Conservation (phyloP, 2,888 invertebrate species). For the Phortica magna region DNA sequence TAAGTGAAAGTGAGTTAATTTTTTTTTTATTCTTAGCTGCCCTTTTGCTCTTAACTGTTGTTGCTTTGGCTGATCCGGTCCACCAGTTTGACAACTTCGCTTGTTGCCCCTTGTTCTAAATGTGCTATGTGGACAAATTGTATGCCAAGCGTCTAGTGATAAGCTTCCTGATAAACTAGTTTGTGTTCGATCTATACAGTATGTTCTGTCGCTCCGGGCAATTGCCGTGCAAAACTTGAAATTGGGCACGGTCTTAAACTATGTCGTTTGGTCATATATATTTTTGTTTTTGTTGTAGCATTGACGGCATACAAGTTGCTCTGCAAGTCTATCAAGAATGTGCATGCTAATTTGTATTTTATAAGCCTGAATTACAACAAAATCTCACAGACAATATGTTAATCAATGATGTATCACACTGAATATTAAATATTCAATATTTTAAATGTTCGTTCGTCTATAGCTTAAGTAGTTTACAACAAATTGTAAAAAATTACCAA, state of each 20-base stretch:
- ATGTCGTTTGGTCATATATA: background rate
- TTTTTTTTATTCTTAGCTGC: background rate
- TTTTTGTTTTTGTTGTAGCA: background rate
- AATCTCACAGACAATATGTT: too few species aligned
- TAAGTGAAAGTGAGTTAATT: conserved; percentile 23
- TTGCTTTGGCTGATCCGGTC: background rate
- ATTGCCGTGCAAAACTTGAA: background rate
- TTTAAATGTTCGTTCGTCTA: too few species aligned
- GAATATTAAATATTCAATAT: too few species aligned
- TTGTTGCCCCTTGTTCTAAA: too few species aligned
- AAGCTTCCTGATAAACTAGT: conserved; percentile 29
- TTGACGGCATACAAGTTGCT: background rate
- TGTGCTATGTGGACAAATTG: background rate
- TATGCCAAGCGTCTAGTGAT: background rate
- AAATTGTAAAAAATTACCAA: too few species aligned
- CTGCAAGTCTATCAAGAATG: too few species aligned
- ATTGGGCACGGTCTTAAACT: background rate
- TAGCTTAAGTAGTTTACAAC: too few species aligned
- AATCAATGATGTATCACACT: too few species aligned
- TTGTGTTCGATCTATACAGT: background rate
- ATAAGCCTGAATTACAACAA: too few species aligned
- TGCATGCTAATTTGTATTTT: too few species aligned
- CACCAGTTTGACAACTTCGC: too few species aligned
- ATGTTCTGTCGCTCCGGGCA: background rate
- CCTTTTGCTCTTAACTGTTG: background rate